phyloP scores from a whole-genome alignment of 2,113 vertebrate genomes.

The Manacus vitellinus region DNA sequence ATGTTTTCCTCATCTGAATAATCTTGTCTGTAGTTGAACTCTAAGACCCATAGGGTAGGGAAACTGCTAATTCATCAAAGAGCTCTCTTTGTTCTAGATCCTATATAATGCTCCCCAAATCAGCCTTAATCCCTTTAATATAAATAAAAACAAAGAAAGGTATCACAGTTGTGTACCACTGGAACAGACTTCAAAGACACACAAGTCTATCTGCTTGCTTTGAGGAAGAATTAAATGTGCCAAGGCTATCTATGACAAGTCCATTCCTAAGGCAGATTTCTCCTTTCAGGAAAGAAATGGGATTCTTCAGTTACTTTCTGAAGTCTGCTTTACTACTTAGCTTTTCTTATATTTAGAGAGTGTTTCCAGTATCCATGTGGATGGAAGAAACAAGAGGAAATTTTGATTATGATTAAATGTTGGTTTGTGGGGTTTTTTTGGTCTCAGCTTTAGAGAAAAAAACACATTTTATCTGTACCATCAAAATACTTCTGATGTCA shows the following conservation, averaged over 20 bases:
- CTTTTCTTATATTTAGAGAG: neutral
- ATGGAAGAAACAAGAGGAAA: neutral
- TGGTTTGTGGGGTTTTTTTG: neutral
- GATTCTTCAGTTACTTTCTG: neutral
- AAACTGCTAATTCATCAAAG: neutral
- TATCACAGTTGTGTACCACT: neutral
- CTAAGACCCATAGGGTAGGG: neutral
- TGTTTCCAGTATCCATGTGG: neutral
- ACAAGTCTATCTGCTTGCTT: neutral
- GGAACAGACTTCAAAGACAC: neutral
- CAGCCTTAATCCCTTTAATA: neutral
- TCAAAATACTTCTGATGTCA: neutral
- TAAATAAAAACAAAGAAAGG: constrained; percentile 13
- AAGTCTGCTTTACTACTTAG: neutral
- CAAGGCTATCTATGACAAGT: neutral
- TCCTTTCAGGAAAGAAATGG: neutral
- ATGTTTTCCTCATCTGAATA: neutral
- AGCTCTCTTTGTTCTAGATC: neutral
- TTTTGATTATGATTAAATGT: neutral
- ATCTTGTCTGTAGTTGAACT: neutral
- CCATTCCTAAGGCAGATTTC: neutral
- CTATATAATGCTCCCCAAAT: neutral
- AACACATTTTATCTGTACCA: neutral
- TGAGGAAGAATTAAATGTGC: neutral
- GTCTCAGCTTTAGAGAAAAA: neutral